phyloP scores from a whole-genome alignment of 1,140 invertebrate species.

The Vollenhovia emeryi region DNA sequence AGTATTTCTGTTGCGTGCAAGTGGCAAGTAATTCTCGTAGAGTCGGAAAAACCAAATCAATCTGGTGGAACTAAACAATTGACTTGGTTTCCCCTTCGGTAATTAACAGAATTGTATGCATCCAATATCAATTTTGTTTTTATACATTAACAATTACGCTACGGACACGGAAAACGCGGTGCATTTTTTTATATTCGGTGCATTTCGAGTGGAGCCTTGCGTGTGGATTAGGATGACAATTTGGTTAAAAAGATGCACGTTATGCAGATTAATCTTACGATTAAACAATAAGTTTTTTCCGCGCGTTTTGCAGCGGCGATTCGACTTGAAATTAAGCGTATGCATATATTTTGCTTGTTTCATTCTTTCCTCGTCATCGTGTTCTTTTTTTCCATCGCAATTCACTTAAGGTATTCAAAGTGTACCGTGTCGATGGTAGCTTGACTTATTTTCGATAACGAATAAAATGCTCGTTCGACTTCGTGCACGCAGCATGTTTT shows the following conservation, averaged over 20 bases:
- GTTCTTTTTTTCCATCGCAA: neutral
- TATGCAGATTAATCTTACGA: neutral
- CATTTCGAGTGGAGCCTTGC: neutral
- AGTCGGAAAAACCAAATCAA: neutral
- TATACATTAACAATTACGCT: neutral
- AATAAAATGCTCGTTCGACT: neutral
- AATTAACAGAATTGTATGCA: conserved; percentile 32
- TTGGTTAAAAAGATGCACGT: neutral
- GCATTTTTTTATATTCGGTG: too few species aligned
- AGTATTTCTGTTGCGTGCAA: neutral
- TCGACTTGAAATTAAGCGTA: neutral
- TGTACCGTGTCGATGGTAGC: neutral
- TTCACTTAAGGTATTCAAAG: too few species aligned
- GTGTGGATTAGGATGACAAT: neutral
- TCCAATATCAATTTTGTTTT: neutral
- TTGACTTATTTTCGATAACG: neutral
- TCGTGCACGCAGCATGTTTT: neutral
- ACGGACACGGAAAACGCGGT: neutral
- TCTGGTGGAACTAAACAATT: neutral
- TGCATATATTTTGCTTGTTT: neutral
- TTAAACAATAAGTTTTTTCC: neutral
- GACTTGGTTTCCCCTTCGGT: neutral
- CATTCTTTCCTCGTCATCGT: neutral
- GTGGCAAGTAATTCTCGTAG: neutral
- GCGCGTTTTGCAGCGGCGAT: neutral